Evolutionary conservation across 2,888 invertebrate species (phyloP).

Genomic region (Epirrita christyi): DNA sequence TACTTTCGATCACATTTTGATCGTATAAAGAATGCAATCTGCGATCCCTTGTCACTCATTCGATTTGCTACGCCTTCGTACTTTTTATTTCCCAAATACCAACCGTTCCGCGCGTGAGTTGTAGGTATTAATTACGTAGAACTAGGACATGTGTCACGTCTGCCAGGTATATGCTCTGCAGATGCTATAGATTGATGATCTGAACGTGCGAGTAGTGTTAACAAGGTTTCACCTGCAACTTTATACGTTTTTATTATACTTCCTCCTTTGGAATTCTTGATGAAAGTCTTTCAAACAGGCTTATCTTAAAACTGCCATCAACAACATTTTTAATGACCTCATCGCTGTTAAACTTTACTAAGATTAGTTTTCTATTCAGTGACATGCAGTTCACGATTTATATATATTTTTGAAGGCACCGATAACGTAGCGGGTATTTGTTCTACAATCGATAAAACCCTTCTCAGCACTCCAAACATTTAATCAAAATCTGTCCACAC

Average conservation of each 20-base stretch:
- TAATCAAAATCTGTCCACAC: too few species aligned
- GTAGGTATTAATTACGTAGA: constrained; percentile 22
- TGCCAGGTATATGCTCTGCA: constrained; percentile 27
- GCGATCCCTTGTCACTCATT: constrained; percentile 29
- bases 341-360: neutral
- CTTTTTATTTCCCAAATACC: constrained; percentile 23
- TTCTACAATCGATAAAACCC: too few species aligned
- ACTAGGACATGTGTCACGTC: constrained; percentile 31
- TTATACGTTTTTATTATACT: constrained; percentile 1
- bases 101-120: constrained; percentile 16
- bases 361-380: too few species aligned
- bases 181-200: constrained; percentile 30
- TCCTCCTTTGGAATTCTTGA: neutral
- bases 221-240: constrained; percentile 17
- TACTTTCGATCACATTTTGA: constrained; percentile 23
- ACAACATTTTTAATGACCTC: neutral
- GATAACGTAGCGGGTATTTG: too few species aligned
- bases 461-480: too few species aligned
- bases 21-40: constrained; percentile 29
- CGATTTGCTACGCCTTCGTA: constrained; percentile 20
- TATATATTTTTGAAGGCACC: too few species aligned
- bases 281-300: neutral
- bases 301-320: too few species aligned
- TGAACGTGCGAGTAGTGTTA: constrained; percentile 19
- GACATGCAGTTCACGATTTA: too few species aligned